Conservation (phyloP, 2,888 invertebrate species). For the Pristionchus mayeri region DNA sequence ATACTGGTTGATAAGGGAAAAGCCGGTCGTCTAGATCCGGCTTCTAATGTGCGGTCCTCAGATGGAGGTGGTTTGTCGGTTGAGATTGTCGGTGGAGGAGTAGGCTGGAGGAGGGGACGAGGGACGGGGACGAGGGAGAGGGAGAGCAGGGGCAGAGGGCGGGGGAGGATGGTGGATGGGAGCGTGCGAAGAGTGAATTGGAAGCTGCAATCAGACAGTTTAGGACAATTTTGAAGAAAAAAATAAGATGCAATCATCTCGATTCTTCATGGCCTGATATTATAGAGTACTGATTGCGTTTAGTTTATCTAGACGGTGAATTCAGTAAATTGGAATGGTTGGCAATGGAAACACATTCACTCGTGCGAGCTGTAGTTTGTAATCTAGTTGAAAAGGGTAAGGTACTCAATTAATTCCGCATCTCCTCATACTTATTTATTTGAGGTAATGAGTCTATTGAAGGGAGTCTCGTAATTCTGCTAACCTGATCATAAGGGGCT, state of each 20-base stretch:
- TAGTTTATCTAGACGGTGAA: too few species aligned
- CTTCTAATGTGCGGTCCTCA: background rate
- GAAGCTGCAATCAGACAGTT: background rate
- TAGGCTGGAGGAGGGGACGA: constrained; percentile 49
- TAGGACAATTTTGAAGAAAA: too few species aligned
- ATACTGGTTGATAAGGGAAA: background rate
- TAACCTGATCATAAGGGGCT: constrained; percentile 35
- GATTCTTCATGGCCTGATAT: background rate
- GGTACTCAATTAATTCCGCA: too few species aligned
- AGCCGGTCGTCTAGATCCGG: background rate
- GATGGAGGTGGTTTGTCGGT: constrained; percentile 4
- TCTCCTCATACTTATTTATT: too few species aligned
- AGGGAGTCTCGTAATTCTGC: too few species aligned
- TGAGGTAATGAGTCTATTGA: too few species aligned
- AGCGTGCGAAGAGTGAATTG: constrained; percentile 5
- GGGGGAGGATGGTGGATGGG: constrained; percentile 34
- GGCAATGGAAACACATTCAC: too few species aligned
- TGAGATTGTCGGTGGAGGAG: constrained; percentile 30
- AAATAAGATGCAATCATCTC: background rate
- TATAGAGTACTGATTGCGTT: too few species aligned
- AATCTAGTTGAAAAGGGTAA: too few species aligned
- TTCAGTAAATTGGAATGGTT: too few species aligned
- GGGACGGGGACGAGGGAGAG: constrained; percentile 31
- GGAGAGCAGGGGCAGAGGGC: constrained; percentile 25
- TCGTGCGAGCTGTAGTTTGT: too few species aligned